These are phyloP conservation scores for Oreochromis niloticus DNA, from an alignment of 2,113 vertebrate genomes.

Conservation along the genomic window DNA sequence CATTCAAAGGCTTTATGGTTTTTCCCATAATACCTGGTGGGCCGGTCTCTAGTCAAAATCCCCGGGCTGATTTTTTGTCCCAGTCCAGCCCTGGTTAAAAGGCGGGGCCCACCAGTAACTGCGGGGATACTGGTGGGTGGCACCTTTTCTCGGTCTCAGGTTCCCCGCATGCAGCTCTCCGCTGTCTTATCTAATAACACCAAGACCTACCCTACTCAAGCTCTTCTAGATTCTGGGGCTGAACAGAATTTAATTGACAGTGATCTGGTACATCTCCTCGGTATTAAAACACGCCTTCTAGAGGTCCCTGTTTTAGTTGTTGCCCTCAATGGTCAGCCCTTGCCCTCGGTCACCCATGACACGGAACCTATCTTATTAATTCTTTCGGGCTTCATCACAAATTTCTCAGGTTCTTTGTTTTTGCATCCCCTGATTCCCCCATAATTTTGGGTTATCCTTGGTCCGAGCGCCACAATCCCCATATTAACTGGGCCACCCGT, in stretches of 20 bases:
- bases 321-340: background rate
- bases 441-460: too few relatives aligned
- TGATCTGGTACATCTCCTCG: background rate
- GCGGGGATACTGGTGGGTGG: background rate
- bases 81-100: too few relatives aligned
- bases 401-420: too few relatives aligned
- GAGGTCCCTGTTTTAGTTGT: background rate
- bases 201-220: background rate
- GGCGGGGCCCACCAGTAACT: background rate
- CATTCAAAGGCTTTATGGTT: too few relatives aligned
- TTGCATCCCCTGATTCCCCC: too few relatives aligned
- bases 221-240: background rate
- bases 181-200: background rate
- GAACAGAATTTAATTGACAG: background rate
- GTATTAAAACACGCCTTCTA: background rate
- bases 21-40: too few relatives aligned
- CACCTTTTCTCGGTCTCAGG: background rate
- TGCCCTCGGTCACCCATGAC: background rate
- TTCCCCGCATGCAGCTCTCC: background rate
- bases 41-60: too few relatives aligned
- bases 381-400: accelerated
- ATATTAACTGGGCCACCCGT: too few relatives aligned
- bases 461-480: too few relatives aligned
- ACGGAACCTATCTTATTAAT: background rate
- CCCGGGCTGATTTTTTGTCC: too few relatives aligned